These are phyloP conservation scores for Drosophila jambulina DNA, from an alignment of 1,140 invertebrate species.

Conservation along the genomic window DNA sequence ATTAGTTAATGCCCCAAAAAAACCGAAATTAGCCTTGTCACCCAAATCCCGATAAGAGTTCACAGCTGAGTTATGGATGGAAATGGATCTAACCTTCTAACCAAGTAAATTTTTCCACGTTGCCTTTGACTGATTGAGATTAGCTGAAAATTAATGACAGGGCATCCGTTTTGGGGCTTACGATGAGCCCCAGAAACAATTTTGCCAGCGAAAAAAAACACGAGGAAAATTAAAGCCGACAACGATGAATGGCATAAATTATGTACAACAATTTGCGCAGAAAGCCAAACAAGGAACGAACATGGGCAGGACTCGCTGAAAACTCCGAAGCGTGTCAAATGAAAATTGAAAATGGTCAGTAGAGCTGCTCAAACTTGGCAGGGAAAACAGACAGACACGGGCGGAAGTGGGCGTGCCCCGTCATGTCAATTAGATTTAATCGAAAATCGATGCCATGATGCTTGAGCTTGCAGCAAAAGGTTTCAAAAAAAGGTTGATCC, in stretches of 20 bases:
- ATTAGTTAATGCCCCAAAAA: slow-evolving; percentile 32
- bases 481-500: slow-evolving; percentile 48
- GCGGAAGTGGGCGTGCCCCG: slow-evolving; percentile 21
- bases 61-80: slow-evolving; percentile 37
- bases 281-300: slow-evolving; percentile 13
- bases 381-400: slow-evolving; percentile 20
- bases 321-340: slow-evolving; percentile 48
- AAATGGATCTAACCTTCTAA: slow-evolving; percentile 4
- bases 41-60: slow-evolving; percentile 50
- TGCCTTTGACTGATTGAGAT: slow-evolving; percentile 61
- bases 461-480: slow-evolving; percentile 41
- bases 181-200: slow-evolving; percentile 33
- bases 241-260: slow-evolving; percentile 46
- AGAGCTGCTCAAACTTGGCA: slow-evolving; percentile 14
- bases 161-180: slow-evolving; percentile 37
- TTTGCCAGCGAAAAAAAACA: slow-evolving; percentile 5
- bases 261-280: slow-evolving; percentile 47
- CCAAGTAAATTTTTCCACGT: slow-evolving; percentile 12
- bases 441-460: slow-evolving; percentile 61
- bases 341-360: slow-evolving; percentile 52
- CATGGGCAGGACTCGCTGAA: slow-evolving; percentile 29
- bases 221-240: slow-evolving; percentile 24
- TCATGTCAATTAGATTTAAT: slow-evolving; percentile 68
- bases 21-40: slow-evolving; percentile 45
- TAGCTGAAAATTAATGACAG: slow-evolving; percentile 70